Base-by-base conservation (phyloP, 30 jellyfish, hydroid and myxozoan species). In the Euphysa ruthae region DNA sequence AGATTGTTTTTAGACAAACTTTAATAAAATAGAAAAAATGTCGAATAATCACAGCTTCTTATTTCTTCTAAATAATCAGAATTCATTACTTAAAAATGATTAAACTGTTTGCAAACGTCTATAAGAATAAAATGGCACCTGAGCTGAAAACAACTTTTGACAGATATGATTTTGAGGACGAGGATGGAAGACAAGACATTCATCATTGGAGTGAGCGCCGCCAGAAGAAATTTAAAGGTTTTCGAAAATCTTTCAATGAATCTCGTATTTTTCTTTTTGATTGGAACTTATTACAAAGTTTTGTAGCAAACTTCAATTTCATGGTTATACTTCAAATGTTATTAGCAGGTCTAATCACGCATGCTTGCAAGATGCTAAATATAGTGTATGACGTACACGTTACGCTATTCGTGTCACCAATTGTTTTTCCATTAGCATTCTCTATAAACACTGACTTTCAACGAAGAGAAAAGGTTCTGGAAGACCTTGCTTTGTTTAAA, bases 371-470 rank as follows among this genome's bases (percentile, higher is more conserved):
- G 16, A 6, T 73, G 3, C 29, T 68, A 21, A 28, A 43, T 49
- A 68, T 68, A 20, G 74, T 24, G 51, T 68, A 85, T 63, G 92
- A 91, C 21, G 93, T 91, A 19, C 95, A 91, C 63, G 93, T 80
- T 21, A 82, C 94, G 8, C 73, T 91, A 32, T 77, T 83, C 78
- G 93, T 91, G 22, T 91, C 99, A 31, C 99, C 99, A 8, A 82
- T 91, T 14, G 95, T 91, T 22, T 91, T 91, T 49, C 99, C 99
- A 15, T 58, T 91, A 44, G 95, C 99, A 32, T 91, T 91, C 71
- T 84, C 95, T 23, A 91, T 91, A 7, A 91, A 84, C 54, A 82
- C 95, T 73, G 99, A 92, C 73, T 92, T 92, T 65, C 99, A 92
- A 75, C 61, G 99, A 55, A 73, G 96, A 43, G 99, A 92, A 46